Evolutionary conservation across 2,113 vertebrate genomes (phyloP), one percentile per base, ranked within the genome.

Genomic region (Eudyptes chrysolophus): DNA sequence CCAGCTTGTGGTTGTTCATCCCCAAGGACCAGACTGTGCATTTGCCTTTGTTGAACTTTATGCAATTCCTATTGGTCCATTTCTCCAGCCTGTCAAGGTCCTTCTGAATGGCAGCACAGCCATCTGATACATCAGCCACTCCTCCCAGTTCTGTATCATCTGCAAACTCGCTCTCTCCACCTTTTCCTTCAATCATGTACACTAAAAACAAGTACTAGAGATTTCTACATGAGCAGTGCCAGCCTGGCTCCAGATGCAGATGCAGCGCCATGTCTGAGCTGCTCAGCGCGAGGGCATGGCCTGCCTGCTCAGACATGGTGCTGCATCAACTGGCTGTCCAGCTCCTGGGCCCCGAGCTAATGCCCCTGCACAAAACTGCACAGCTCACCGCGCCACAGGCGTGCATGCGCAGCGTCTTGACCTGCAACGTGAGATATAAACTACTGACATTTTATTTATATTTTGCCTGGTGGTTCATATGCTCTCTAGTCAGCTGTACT

Each of bases 401-500:
- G 0, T n/a, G 38, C 30, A n/a, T 0, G 8, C 11, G 1, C 49
- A 27, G 13, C 4, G 0, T 70, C 61, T 49, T 55, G 21, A 36
- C 29, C 55, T 65, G 22, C 40, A 58, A 24, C 9, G 3, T 10
- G 44, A 83, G 17, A 48, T 27, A 48, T 4, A 80, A 66, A n/a
- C 26, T 57, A 80, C 25, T 65, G 46, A 46, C 26, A 25, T 75
- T 46, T 52, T 34, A 74, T 27, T 70, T 86, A 70, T 11, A 29
- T 83, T 79, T 52, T 76, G 19, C 42, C 51, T 90, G 34, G 19
- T 36, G 46, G n/a, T 30, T 80, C 29, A 61, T 17, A 72, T 5
- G 7, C 15, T 42, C 40, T 74, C 18, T 54, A 79, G 30, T 58
- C 48, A 49, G n/a, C 49, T 38, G 13, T 49, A 40, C 6, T 69